phyloP scores from a whole-genome alignment of 2,113 vertebrate genomes.

The Triplophysa tibetana region DNA sequence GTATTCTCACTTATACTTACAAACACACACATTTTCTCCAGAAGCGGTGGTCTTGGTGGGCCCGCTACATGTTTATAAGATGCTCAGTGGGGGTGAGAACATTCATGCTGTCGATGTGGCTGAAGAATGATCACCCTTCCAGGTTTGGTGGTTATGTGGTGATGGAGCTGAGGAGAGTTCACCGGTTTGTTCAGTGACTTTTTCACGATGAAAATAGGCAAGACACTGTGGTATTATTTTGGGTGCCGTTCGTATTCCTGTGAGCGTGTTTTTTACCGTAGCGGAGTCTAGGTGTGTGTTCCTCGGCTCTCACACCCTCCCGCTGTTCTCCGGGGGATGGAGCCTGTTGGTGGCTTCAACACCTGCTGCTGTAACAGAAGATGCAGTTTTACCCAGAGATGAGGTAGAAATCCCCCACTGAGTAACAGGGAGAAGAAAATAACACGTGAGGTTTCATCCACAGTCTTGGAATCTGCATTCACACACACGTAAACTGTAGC shows the following conservation, averaged over 20 bases:
- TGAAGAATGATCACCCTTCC: constrained; percentile 16
- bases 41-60: constrained; percentile 18
- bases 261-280: constrained; percentile 11
- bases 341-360: constrained; percentile 22
- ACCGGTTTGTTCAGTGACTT: neutral
- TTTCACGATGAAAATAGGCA: neutral
- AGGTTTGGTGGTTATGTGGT: neutral
- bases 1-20: neutral
- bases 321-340: constrained; percentile 34
- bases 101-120: constrained; percentile 7
- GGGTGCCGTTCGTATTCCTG: neutral
- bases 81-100: constrained; percentile 31
- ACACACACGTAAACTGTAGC: neutral
- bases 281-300: constrained; percentile 26
- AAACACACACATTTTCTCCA: constrained; percentile 7
- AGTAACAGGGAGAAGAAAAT: constrained; percentile 24
- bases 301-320: constrained; percentile 24
- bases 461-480: constrained; percentile 8
- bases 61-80: constrained; percentile 27
- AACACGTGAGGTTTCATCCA: constrained; percentile 7
- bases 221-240: neutral
- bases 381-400: constrained; percentile 25
- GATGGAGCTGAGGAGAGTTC: constrained; percentile 32
- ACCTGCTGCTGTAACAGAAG: constrained; percentile 42
- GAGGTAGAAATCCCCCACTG: constrained; percentile 31